Conservation (phyloP, 2,113 vertebrate species). For the Silurus meridionalis region DNA sequence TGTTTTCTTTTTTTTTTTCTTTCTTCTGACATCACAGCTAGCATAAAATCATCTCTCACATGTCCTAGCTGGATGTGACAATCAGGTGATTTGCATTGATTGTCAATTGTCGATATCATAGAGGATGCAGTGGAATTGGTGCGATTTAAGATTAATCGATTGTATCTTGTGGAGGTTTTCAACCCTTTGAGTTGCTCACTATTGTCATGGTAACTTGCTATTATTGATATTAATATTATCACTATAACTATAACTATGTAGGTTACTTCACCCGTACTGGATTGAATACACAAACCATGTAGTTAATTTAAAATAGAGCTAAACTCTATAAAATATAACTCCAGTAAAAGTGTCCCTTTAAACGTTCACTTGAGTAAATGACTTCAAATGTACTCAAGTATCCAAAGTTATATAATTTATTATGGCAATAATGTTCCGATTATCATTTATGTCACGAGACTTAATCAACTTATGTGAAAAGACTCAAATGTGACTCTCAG, state of each 20-base stretch:
- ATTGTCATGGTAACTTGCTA: neutral
- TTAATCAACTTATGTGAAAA: too few species aligned
- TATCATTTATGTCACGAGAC: too few species aligned
- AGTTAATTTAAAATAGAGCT: too few species aligned
- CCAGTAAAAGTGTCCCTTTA: too few species aligned
- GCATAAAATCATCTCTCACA: neutral
- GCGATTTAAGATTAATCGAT: neutral
- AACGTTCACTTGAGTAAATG: too few species aligned
- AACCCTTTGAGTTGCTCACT: neutral
- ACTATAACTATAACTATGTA: neutral
- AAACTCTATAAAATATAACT: too few species aligned
- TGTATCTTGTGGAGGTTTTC: neutral
- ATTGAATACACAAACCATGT: too few species aligned
- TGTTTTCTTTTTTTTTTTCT: neutral
- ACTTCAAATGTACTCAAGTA: too few species aligned
- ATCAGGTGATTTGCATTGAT: neutral
- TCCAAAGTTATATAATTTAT: too few species aligned
- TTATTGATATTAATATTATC: neutral
- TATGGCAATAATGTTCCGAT: too few species aligned
- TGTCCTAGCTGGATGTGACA: neutral
- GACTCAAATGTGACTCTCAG: too few species aligned
- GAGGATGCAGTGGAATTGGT: too few species aligned
- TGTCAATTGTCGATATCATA: neutral
- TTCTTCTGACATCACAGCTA: neutral
- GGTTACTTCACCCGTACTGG: neutral